A percentile compares a stretch with the other conserved stretches of the same genome.
Conservation (phyloP, 2,888 invertebrate species). For the Tenthredo notha region DNA sequence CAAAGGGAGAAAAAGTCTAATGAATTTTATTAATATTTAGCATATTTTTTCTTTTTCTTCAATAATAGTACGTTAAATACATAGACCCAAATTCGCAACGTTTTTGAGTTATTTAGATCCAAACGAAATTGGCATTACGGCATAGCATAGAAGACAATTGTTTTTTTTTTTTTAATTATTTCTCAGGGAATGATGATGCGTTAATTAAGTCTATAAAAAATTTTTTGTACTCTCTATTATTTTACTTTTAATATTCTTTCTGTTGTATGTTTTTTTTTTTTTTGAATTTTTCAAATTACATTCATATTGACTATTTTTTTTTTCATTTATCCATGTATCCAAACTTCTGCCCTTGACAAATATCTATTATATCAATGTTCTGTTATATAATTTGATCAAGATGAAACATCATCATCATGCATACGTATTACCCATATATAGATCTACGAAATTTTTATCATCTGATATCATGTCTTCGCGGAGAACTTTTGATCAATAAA, state of each 20-base stretch:
- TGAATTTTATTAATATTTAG: neutral
- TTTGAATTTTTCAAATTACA: neutral
- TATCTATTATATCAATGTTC: neutral
- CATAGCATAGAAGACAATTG: conserved; percentile 19
- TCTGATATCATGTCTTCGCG: neutral
- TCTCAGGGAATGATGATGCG: conserved; percentile 26
- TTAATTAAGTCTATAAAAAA: conserved; percentile 29
- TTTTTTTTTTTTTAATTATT: neutral
- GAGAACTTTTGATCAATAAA: neutral
- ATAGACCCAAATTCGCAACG: neutral
- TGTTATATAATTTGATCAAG: neutral
- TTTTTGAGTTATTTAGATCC: neutral
- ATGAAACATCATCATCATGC: conserved; percentile 1
- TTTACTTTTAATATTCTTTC: neutral
- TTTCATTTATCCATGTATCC: neutral
- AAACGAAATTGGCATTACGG: neutral
- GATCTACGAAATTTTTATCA: neutral
- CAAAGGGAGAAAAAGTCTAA: neutral
- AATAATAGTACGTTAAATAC: neutral
- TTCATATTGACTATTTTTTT: neutral
- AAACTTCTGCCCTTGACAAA: neutral
- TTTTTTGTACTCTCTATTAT: conserved; percentile 38
- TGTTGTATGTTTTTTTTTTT: neutral
- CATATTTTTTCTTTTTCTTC: no score
- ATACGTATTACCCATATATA: neutral